Evolutionary conservation across 2,113 vertebrate species (phyloP), one percentile per base, ranked within the genome.

Genomic region (Corythaixoides concolor): DNA sequence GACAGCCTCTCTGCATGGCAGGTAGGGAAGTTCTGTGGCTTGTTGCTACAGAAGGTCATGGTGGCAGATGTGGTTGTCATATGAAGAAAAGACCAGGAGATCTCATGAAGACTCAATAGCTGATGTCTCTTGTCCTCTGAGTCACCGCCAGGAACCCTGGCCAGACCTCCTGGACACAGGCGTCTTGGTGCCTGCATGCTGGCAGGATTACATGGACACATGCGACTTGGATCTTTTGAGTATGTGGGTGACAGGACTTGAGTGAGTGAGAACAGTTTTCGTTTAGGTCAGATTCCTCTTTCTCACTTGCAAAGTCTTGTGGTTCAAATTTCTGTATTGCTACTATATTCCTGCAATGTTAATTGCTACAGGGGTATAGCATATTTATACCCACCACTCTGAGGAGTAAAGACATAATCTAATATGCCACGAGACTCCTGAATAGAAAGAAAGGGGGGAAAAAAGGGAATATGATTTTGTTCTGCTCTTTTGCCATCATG

Each of bases 191-290:
- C 27, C 64, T 53, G 50, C 64, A 8, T 14, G 27, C 74, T 0
- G 1, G 64, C 11, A 0, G 1, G 77, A 62, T 91, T 88, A 66
- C 0, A 1, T 17, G 70, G 69, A 58, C 28, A 45, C 0, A 8
- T 2, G 2, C 8, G 0, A 5, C 43, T 68, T 20, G 58, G n/a
- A 50, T 62, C 82, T 82, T 37, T n/a, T 22, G 45, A 58, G 41
- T 15, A 6, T 15, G 15, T 37, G 64, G 28, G 20, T 87, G 74
- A 89, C 72, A 80, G 70, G 59, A 53, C 39, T 53, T 6, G 39
- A 92, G n/a, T 63, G 93, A 85, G 62, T 45, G 59, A 89, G 84
- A 94, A 30, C 41, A 73, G 55, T 43, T 62, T 69, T 70, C 21
- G 0, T 68, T 68, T 35, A 77, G 26, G 41, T 66, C 73, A 85